These are phyloP conservation scores for Diuraphis noxia DNA, from an alignment of 1,140 invertebrate species.

Conservation along the genomic window DNA sequence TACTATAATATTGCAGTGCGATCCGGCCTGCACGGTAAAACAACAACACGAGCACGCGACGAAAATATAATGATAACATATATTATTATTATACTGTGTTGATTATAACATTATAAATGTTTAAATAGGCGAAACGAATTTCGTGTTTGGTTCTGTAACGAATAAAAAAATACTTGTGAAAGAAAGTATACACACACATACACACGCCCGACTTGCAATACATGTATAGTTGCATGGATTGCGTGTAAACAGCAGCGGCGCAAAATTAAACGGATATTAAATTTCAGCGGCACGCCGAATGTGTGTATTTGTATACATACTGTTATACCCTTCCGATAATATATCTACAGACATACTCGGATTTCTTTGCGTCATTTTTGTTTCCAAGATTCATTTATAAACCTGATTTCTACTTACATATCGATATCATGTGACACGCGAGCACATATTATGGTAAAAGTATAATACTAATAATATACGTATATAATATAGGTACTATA, in stretches of 20 bases:
- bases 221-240: neutral
- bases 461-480: neutral
- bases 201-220: neutral
- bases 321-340: neutral
- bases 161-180: neutral
- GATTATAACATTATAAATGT: neutral
- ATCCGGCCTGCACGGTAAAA: neutral
- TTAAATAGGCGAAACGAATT: slow-evolving; percentile 24
- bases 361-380: neutral
- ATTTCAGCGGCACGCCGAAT: neutral
- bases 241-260: neutral
- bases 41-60: neutral
- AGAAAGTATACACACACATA: neutral
- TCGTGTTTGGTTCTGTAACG: neutral
- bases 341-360: neutral
- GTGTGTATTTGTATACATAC: neutral
- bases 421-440: neutral
- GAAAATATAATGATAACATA: neutral
- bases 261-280: slow-evolving; percentile 11
- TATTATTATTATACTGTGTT: neutral
- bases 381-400: neutral
- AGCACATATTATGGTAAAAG: neutral
- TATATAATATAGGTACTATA: neutral
- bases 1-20: neutral
- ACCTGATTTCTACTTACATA: neutral